Conservation (phyloP, 2,888 invertebrate species). For the Ormyrus nitidulus region DNA sequence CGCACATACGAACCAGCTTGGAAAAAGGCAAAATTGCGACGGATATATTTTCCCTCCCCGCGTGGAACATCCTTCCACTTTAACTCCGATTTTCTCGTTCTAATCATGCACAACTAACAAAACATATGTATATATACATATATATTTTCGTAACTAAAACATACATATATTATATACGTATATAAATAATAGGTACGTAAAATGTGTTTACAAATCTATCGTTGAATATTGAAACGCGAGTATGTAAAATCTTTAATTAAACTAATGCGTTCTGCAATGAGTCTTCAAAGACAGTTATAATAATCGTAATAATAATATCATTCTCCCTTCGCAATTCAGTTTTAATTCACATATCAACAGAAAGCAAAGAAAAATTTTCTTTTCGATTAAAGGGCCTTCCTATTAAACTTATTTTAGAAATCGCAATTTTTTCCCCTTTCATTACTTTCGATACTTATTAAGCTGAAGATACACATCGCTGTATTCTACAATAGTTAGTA, state of each 20-base stretch:
- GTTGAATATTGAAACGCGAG: conserved; percentile 48
- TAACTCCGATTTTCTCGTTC: conserved; percentile 31
- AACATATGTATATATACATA: conserved; percentile 62
- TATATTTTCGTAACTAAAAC: conserved; percentile 56
- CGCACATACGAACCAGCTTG: conserved; percentile 42
- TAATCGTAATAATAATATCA: conserved; percentile 21
- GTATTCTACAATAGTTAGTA: too few relatives aligned
- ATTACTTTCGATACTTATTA: too few relatives aligned
- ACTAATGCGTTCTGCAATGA: conserved; percentile 23
- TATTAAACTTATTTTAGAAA: too few relatives aligned
- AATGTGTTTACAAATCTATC: conserved; percentile 53
- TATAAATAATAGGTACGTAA: conserved; percentile 55
- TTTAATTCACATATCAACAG: conserved; percentile 37
- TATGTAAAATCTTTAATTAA: conserved; percentile 16
- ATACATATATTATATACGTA: conserved; percentile 40
- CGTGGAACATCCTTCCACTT: conserved; percentile 25
- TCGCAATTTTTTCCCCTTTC: too few relatives aligned
- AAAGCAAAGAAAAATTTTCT: conserved; percentile 40
- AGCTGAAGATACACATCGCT: too few relatives aligned
- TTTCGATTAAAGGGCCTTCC: conserved; percentile 35
- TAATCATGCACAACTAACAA: conserved; percentile 64
- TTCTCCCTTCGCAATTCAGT: conserved; percentile 32
- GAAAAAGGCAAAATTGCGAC: conserved; percentile 52
- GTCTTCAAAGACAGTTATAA: conserved; percentile 10
- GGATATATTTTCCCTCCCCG: conserved; percentile 38